Evolutionary conservation across 2,797 vertebrate species (phyloP).

Genomic region (Acrocephalus scirpaceus): DNA sequence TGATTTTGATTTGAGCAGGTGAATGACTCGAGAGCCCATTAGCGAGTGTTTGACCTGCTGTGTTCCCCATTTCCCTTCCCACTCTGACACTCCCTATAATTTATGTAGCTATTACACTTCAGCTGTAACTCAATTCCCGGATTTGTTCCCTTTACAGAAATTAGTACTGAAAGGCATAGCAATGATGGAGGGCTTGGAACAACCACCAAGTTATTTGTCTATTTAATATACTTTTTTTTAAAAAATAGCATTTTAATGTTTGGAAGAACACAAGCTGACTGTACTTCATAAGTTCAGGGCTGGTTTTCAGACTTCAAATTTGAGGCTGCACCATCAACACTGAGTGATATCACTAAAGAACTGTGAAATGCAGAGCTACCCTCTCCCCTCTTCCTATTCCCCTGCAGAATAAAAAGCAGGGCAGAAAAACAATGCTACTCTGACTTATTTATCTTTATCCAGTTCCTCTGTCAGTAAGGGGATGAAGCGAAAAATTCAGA

Average conservation of each 20-base stretch:
- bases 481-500: conserved; percentile 63
- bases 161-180: conserved; percentile 20
- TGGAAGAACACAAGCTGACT: not conserved
- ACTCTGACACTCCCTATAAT: conserved; percentile 22
- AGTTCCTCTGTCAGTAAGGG: conserved; percentile 57
- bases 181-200: not conserved
- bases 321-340: not conserved
- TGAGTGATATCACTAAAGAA: not conserved
- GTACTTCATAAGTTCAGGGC: not conserved
- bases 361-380: conserved; percentile 36
- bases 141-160: conserved; percentile 44
- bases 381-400: not conserved
- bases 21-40: conserved; percentile 25
- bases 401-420: conserved; percentile 28
- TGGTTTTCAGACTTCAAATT: not conserved
- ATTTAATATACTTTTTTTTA: not conserved
- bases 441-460: conserved; percentile 61
- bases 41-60: not conserved
- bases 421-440: conserved; percentile 24
- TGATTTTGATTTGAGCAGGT: conserved; percentile 37
- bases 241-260: not conserved
- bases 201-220: conserved; percentile 17
- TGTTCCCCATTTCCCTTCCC: conserved; percentile 28
- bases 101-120: conserved; percentile 43
- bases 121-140: conserved; percentile 42